These are phyloP conservation scores for Neodiprion pinetum DNA, from an alignment of 1,140 invertebrate genomes.

Conservation along the genomic window DNA sequence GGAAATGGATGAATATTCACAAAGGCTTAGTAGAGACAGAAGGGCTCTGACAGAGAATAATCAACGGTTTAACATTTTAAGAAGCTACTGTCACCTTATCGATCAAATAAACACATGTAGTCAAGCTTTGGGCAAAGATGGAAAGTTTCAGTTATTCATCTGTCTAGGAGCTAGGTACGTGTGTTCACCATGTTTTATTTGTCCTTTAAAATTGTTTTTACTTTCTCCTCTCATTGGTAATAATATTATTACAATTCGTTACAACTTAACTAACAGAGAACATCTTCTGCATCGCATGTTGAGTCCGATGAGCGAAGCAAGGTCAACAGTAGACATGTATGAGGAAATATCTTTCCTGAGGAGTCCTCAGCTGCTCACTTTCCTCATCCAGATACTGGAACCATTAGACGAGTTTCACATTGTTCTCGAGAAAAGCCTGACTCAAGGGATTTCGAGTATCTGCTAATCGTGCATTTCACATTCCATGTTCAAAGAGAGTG, in stretches of 20 bases:
- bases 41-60: conserved; percentile 54
- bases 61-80: conserved; percentile 72
- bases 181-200: conserved; percentile 1
- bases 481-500: background rate
- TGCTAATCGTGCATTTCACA: conserved; percentile 41
- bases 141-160: conserved; percentile 96
- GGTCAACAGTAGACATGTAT: conserved; percentile 91
- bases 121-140: conserved; percentile 93
- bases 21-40: conserved; percentile 50
- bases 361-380: conserved; percentile 82
- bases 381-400: conserved; percentile 90
- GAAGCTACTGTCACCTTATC: conserved; percentile 80
- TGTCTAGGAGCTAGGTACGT: conserved; percentile 71
- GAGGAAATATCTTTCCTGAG: conserved; percentile 94
- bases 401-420: conserved; percentile 94
- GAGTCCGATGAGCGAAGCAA: conserved; percentile 83
- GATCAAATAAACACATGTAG: conserved; percentile 86
- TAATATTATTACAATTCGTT: background rate
- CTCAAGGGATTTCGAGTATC: conserved; percentile 83
- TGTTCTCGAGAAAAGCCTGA: conserved; percentile 91
- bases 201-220: conserved; percentile 1
- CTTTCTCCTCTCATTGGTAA: conserved; percentile 20
- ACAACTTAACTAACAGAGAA: conserved; percentile 71
- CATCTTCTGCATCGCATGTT: conserved; percentile 91
- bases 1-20: conserved; percentile 61